phyloP scores from a whole-genome alignment of 2,888 invertebrate genomes.

The Venusia cambrica region DNA sequence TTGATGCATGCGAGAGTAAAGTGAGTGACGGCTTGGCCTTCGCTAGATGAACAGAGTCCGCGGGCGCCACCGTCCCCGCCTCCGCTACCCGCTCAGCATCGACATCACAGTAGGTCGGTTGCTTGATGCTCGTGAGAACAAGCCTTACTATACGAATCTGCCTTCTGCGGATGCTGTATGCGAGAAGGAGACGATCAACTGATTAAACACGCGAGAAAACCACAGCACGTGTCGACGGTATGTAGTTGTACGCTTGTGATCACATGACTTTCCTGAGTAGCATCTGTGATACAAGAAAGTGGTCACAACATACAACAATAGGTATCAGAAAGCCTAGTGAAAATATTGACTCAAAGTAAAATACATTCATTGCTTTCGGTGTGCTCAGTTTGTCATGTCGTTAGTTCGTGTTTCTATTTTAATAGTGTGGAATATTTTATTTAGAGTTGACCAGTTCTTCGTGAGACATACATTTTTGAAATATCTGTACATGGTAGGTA shows the following conservation, averaged over 20 bases:
- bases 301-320: slow-evolving; percentile 77
- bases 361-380: slow-evolving; percentile 62
- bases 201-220: slow-evolving; percentile 72
- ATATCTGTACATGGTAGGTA: no score
- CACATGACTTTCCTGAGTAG: slow-evolving; percentile 70
- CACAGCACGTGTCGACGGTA: slow-evolving; percentile 73
- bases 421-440: no score
- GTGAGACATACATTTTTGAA: no score
- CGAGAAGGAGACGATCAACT: slow-evolving; percentile 88
- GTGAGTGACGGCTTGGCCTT: slow-evolving; percentile 27
- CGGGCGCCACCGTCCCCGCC: slow-evolving; percentile 71
- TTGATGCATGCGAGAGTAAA: slow-evolving; percentile 48
- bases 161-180: slow-evolving; percentile 92
- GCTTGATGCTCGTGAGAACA: slow-evolving; percentile 81
- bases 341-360: slow-evolving; percentile 61
- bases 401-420: slow-evolving; percentile 2
- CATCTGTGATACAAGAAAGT: slow-evolving; percentile 77
- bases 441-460: no score
- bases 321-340: slow-evolving; percentile 74
- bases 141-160: slow-evolving; percentile 82
- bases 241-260: slow-evolving; percentile 68
- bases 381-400: slow-evolving; percentile 38
- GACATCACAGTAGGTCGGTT: slow-evolving; percentile 72
- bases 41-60: slow-evolving; percentile 58
- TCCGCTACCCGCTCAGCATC: slow-evolving; percentile 73